Conservation (phyloP, 1,140 invertebrate species). For the Drosophila miranda region DNA sequence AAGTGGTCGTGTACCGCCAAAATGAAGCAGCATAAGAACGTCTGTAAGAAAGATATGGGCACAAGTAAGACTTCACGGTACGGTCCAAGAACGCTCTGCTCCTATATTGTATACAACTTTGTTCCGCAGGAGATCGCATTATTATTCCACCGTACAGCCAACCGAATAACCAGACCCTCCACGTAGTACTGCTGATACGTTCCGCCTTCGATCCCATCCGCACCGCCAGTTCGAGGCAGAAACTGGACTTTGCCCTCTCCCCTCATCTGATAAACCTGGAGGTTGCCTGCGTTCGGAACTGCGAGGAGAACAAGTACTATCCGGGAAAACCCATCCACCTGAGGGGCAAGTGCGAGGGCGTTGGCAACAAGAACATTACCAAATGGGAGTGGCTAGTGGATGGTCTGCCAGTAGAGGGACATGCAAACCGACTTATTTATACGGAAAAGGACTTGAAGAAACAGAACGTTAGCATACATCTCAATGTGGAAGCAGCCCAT, state of each 20-base stretch:
- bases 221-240: constrained; percentile 34
- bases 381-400: constrained; percentile 40
- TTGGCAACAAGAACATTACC: constrained; percentile 30
- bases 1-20: constrained; percentile 5
- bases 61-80: constrained; percentile 8
- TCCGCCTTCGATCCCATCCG: constrained; percentile 41
- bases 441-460: constrained; percentile 1
- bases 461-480: not conserved
- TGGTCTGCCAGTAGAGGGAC: constrained; percentile 3
- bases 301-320: constrained; percentile 40
- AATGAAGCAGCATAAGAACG: constrained; percentile 4
- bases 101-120: not conserved
- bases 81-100: no score
- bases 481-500: constrained; percentile 8
- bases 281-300: constrained; percentile 44
- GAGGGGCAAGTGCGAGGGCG: constrained; percentile 31
- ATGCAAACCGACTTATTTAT: constrained; percentile 29
- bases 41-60: constrained; percentile 38
- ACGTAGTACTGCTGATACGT: constrained; percentile 29
- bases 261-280: constrained; percentile 36
- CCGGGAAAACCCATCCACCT: constrained; percentile 25
- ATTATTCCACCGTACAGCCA: constrained; percentile 39
- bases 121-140: constrained; percentile 19
- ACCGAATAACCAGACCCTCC: constrained; percentile 34
- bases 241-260: constrained; percentile 32